Conservation (phyloP, 2,888 invertebrate genomes). For the Drosophila lacicola region DNA sequence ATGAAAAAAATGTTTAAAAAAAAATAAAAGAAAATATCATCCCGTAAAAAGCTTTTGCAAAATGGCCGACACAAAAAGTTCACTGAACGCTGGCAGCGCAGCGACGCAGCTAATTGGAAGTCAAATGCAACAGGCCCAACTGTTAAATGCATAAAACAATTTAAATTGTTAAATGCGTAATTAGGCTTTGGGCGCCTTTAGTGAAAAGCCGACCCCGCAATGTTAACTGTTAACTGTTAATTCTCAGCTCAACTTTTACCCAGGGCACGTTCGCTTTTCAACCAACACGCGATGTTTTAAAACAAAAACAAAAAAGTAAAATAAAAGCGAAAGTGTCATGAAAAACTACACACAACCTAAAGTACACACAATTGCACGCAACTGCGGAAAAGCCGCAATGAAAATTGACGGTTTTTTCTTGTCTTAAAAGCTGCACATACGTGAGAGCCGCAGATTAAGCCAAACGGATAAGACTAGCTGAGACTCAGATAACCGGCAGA, state of each 20-base stretch:
- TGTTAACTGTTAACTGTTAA: conserved; percentile 35
- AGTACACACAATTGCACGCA: conserved; percentile 31
- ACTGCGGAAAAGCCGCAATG: conserved; percentile 47
- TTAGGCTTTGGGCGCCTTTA: conserved; percentile 18
- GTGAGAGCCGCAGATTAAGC: conserved; percentile 18
- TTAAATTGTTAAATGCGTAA: conserved; percentile 19
- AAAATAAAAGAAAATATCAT: conserved; percentile 31
- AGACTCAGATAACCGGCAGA: conserved; percentile 30
- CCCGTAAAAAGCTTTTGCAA: conserved; percentile 45
- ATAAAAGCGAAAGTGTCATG: conserved; percentile 70
- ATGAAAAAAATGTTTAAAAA: neutral
- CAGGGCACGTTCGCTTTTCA: conserved; percentile 58
- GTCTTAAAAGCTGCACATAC: neutral
- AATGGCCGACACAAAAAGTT: conserved; percentile 55
- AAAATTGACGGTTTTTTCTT: conserved; percentile 39
- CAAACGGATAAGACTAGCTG: conserved; percentile 18
- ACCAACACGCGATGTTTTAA: conserved; percentile 48
- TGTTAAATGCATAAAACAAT: conserved; percentile 29
- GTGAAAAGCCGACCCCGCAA: conserved; percentile 38
- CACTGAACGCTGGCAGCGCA: conserved; percentile 62
- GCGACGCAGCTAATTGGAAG: conserved; percentile 34
- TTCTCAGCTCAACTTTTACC: conserved; percentile 72
- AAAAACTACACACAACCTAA: conserved; percentile 18
- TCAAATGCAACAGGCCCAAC: conserved; percentile 35
- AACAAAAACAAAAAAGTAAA: conserved; percentile 6